Conservation (phyloP, 2,113 vertebrate genomes). For the Ciconia maguari region DNA sequence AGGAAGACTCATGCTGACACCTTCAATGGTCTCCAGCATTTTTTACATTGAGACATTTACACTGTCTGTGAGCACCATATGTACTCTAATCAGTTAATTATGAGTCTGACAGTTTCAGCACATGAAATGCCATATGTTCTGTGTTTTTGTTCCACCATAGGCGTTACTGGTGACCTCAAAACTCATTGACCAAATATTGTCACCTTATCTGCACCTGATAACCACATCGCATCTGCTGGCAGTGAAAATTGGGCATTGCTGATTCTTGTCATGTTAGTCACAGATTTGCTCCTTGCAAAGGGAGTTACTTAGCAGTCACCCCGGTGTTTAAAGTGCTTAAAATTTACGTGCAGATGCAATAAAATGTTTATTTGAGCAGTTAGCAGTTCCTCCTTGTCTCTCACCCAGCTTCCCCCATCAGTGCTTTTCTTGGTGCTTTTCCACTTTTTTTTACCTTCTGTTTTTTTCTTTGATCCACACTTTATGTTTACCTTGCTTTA, state of each 20-base stretch:
- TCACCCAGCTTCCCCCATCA: not conserved
- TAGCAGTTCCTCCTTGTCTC: not conserved
- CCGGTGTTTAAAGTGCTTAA: not conserved
- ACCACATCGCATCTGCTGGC: not conserved
- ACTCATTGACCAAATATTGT: not conserved
- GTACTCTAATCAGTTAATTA: constrained; percentile 45
- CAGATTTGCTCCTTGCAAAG: not conserved
- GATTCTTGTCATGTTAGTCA: not conserved
- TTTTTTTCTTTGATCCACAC: not conserved
- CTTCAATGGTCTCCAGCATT: constrained; percentile 22
- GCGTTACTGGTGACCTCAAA: constrained; percentile 7
- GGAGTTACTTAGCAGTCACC: not conserved
- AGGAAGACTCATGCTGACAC: constrained; percentile 50
- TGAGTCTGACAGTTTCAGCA: constrained; percentile 1
- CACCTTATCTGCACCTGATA: not conserved
- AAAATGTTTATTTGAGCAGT: constrained; percentile 32
- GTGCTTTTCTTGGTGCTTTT: not conserved
- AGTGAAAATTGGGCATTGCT: not conserved
- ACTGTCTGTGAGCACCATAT: constrained; percentile 41
- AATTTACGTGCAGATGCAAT: not conserved
- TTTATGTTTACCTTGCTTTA: not conserved
- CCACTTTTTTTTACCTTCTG: not conserved
- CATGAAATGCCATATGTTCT: constrained; percentile 34
- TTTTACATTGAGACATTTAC: constrained; percentile 53
- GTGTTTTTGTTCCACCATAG: not conserved